Percentiles rank a stretch among this genome's conserved stretches.
Evolutionary conservation across 2,797 vertebrate species (phyloP).

Genomic region (Poliocrania exsul): DNA sequence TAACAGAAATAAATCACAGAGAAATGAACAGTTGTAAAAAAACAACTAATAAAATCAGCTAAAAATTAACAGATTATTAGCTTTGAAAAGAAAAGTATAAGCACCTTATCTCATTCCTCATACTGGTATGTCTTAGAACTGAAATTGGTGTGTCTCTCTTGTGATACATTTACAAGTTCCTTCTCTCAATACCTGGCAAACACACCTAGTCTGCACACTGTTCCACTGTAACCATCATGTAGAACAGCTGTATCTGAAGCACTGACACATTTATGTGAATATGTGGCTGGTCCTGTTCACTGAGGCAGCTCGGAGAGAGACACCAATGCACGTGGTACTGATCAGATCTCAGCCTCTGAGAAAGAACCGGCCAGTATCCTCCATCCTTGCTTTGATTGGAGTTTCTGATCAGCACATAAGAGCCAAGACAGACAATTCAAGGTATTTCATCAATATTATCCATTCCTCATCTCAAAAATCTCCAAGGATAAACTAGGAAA

Average conservation of each 20-base stretch:
- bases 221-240: not conserved
- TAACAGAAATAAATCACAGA: slow-evolving; percentile 56
- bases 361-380: not conserved
- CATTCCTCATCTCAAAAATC: not conserved
- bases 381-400: not conserved
- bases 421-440: not conserved
- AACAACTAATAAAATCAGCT: not conserved
- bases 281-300: not conserved
- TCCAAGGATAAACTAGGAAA: not conserved
- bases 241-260: not conserved
- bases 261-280: not conserved
- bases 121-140: not conserved
- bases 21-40: slow-evolving; percentile 8
- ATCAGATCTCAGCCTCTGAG: not conserved
- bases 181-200: not conserved
- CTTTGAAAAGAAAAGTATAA: not conserved
- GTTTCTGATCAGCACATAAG: not conserved
- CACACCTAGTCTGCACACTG: not conserved
- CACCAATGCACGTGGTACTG: fast-evolving
- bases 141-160: not conserved
- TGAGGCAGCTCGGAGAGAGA: not conserved
- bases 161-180: not conserved
- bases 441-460: not conserved
- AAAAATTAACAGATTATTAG: not conserved
- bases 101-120: not conserved